Percentiles rank a stretch among this genome's conserved stretches.
These are phyloP conservation scores for Eudemis profundana DNA, from an alignment of 2,888 invertebrate genomes.

Conservation along the genomic window DNA sequence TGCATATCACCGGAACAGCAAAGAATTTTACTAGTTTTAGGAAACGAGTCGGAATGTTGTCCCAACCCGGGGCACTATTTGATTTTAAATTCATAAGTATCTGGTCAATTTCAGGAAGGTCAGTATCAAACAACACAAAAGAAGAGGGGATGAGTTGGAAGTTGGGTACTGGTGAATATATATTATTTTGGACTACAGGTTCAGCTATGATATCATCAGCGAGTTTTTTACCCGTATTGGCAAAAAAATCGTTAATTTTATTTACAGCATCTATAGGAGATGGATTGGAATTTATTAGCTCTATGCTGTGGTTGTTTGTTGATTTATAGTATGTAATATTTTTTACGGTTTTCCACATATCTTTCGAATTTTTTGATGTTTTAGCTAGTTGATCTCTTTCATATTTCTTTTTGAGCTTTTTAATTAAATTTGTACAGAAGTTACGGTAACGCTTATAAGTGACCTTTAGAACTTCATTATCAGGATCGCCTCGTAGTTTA, in stretches of 20 bases:
- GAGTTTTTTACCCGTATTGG: background rate
- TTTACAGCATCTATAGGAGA: conserved; percentile 3
- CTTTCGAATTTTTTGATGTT: background rate
- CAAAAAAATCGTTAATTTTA: background rate
- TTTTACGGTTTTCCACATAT: conserved; percentile 9
- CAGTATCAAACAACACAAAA: no score
- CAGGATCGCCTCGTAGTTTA: no score
- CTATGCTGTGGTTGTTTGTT: background rate
- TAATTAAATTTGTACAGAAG: conserved; percentile 7
- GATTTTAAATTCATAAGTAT: no score
- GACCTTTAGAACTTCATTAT: no score
- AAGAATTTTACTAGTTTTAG: no score
- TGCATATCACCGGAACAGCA: no score
- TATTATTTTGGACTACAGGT: background rate
- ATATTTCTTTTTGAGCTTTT: conserved; percentile 9
- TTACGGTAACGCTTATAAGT: background rate
- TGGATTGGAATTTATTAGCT: background rate
- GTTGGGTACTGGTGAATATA: no score
- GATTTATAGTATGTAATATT: conserved; percentile 6
- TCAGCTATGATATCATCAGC: background rate
- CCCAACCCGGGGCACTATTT: no score
- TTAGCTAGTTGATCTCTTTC: conserved; percentile 7
- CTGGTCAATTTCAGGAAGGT: no score
- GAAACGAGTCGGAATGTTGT: no score
- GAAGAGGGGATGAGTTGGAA: no score